These are phyloP conservation scores for Diploscapter pachys DNA, from an alignment of 1,140 invertebrate species.

Conservation along the genomic window DNA sequence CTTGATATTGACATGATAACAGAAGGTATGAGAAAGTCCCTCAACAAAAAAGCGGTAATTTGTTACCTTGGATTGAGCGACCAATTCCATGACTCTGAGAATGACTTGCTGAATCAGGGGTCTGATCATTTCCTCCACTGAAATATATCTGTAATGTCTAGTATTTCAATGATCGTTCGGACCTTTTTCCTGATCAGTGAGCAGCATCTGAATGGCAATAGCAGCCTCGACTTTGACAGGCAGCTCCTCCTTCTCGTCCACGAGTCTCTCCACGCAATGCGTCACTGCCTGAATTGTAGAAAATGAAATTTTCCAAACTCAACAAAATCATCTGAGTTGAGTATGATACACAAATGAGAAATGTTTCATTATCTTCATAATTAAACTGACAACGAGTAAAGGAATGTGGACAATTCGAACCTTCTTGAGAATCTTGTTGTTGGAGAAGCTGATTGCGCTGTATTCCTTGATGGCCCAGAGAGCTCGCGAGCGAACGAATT, in stretches of 20 bases:
- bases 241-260: conserved; percentile 78
- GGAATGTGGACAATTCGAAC: too few relatives aligned
- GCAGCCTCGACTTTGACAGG: conserved; percentile 97
- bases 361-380: too few relatives aligned
- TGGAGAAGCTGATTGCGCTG: conserved; percentile 80
- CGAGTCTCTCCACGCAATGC: conserved; percentile 73
- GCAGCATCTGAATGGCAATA: conserved; percentile 83
- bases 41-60: too few relatives aligned
- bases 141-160: conserved; percentile 37
- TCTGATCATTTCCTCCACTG: conserved; percentile 76
- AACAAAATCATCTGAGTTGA: too few relatives aligned
- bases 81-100: conserved; percentile 66
- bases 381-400: too few relatives aligned
- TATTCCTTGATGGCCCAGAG: conserved; percentile 92
- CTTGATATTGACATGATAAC: too few relatives aligned
- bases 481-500: conserved; percentile 65
- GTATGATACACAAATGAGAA: too few relatives aligned
- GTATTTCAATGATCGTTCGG: not conserved
- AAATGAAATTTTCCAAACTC: too few relatives aligned
- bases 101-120: conserved; percentile 68
- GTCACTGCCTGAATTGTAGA: not conserved
- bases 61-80: too few relatives aligned
- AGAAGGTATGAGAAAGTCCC: too few relatives aligned
- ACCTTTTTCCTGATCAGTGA: conserved; percentile 70
- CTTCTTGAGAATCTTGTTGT: conserved; percentile 76